phyloP scores from a whole-genome alignment of 2,888 invertebrate species.

The Amitus sp. region DNA sequence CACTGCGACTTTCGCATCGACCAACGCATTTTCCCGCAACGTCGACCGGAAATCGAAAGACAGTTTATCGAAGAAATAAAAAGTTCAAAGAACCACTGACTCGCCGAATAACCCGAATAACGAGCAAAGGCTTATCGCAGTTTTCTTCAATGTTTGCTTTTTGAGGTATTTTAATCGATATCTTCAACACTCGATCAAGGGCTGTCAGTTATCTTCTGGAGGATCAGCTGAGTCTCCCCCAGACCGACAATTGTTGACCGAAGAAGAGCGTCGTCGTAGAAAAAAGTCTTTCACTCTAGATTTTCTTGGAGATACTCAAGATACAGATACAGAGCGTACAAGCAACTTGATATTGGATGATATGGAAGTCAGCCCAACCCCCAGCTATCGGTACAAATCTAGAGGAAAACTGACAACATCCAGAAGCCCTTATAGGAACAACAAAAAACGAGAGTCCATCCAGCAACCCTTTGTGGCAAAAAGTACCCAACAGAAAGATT shows the following conservation, averaged over 20 bases:
- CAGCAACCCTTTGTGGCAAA: constrained; percentile 58
- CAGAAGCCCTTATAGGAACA: constrained; percentile 36
- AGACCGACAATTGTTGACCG: constrained; percentile 68
- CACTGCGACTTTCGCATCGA: not conserved
- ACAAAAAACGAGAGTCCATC: constrained; percentile 30
- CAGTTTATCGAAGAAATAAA: too few species aligned
- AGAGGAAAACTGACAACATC: constrained; percentile 38
- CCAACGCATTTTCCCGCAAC: not conserved
- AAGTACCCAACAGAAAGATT: constrained; percentile 68
- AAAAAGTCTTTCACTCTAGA: constrained; percentile 83
- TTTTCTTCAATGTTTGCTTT: constrained; percentile 45
- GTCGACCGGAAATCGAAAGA: not conserved
- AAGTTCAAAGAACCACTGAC: not conserved
- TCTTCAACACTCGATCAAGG: too few species aligned
- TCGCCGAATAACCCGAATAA: not conserved
- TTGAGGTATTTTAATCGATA: too few species aligned
- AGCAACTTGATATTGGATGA: constrained; percentile 43
- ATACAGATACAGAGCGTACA: constrained; percentile 62
- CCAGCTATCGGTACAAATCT: constrained; percentile 52
- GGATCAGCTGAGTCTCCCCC: constrained; percentile 62
- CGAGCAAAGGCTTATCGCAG: constrained; percentile 40
- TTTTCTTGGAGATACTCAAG: constrained; percentile 73
- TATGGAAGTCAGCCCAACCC: constrained; percentile 52
- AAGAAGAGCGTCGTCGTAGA: constrained; percentile 77
- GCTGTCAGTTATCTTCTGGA: constrained; percentile 59